phyloP scores from a whole-genome alignment of 1,140 invertebrate species.

The Heliconius hermathena region DNA sequence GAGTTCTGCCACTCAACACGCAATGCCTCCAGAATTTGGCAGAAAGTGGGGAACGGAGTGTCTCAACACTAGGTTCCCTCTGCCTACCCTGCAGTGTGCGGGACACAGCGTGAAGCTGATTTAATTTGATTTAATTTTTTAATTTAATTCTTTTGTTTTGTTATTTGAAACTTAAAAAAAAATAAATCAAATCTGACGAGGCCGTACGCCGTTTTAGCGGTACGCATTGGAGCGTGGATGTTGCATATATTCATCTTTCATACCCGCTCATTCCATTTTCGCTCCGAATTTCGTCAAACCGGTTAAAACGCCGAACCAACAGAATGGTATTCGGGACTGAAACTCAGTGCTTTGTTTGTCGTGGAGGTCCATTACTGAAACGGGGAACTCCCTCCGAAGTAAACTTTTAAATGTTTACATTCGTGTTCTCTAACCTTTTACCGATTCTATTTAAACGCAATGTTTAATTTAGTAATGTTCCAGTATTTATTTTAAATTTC shows the following conservation, averaged over 20 bases:
- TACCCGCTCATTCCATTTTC: slow-evolving; percentile 58
- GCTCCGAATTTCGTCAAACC: slow-evolving; percentile 53
- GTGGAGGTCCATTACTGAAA: slow-evolving; percentile 51
- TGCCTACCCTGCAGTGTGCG: no score
- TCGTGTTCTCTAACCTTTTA: slow-evolving; percentile 73
- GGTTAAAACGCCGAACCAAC: slow-evolving; percentile 63
- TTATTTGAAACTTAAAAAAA: not conserved
- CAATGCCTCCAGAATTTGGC: no score
- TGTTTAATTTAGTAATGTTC: slow-evolving; percentile 62
- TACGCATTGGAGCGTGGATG: slow-evolving; percentile 42
- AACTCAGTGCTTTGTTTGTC: slow-evolving; percentile 60
- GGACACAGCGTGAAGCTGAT: no score
- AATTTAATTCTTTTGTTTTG: slow-evolving; percentile 7
- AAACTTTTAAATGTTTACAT: slow-evolving; percentile 78
- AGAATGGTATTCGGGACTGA: slow-evolving; percentile 48
- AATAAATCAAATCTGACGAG: slow-evolving; percentile 52
- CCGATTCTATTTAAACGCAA: slow-evolving; percentile 69
- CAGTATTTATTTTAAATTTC: slow-evolving; percentile 51
- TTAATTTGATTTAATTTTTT: no score
- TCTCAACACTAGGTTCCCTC: no score
- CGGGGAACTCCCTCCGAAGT: slow-evolving; percentile 52
- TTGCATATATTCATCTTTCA: slow-evolving; percentile 72
- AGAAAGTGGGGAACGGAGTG: no score
- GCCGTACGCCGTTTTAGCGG: slow-evolving; percentile 40
- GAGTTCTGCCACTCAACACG: no score